Conservation (phyloP, 2,113 vertebrate genomes). For the Pterocles gutturalis region DNA sequence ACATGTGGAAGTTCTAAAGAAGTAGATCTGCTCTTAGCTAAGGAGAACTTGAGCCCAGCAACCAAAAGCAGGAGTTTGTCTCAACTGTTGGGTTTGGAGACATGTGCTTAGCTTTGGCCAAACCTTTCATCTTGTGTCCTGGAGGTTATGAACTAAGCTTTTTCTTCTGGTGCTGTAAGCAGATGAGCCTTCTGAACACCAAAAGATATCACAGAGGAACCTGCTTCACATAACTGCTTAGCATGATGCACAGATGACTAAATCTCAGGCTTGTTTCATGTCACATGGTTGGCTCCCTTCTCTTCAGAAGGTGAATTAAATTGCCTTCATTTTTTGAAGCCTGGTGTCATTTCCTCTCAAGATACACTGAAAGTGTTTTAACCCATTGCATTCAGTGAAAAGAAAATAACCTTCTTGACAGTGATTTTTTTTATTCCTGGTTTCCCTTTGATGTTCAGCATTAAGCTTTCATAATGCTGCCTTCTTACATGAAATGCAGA, state of each 20-base stretch:
- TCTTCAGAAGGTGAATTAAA: conserved; percentile 1
- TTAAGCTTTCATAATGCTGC: conserved; percentile 62
- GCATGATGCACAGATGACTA: neutral
- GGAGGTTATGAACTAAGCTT: neutral
- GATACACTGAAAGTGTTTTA: conserved; percentile 5
- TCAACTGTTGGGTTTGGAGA: neutral
- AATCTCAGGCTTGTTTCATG: neutral
- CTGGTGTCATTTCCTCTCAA: neutral
- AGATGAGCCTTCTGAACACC: neutral
- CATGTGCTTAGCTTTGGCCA: neutral
- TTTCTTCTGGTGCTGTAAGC: neutral
- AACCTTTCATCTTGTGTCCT: neutral
- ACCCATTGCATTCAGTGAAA: neutral
- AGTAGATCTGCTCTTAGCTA: neutral
- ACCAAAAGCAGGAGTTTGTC: neutral
- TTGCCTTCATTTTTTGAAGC: neutral
- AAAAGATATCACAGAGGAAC: neutral
- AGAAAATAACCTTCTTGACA: conserved; percentile 37
- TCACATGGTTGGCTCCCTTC: neutral
- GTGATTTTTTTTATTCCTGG: conserved; percentile 1
- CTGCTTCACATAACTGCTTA: neutral
- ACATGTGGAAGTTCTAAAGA: neutral
- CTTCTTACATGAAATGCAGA: neutral
- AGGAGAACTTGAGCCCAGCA: neutral
- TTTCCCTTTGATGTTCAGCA: conserved; percentile 64